Evolutionary conservation across 2,113 vertebrate genomes (phyloP), one percentile per base, ranked within the genome.

Genomic region (Phoenicopterus ruber): DNA sequence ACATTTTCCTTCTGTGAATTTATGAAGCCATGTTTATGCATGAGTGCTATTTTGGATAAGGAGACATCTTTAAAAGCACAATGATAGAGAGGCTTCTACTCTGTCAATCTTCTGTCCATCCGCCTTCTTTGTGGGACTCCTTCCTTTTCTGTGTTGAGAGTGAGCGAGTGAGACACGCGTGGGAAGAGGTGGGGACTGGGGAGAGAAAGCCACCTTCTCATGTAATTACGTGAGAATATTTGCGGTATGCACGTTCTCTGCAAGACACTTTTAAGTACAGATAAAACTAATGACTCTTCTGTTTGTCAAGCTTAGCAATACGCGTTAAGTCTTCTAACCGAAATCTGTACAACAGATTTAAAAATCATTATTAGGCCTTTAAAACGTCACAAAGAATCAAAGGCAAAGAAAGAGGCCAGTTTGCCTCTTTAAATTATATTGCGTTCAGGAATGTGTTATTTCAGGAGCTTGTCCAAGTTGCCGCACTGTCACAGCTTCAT

Each of bases 281-380:
- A 50, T 58, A 66, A 61, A 94, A 81, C 13, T 19, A 40, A 38
- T 67, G 34, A 67, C 76, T 81, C 26, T 44, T 78, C 47, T 94
- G 40, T 87, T 93, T 2, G 2, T 71, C 57, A 38, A 71, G 87
- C 67, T 47, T 29, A 55, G 44, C 19, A 47, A 17, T 36, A 17
- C 0, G 0, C 54, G 7, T 78, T 93, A 71, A 46, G n/a, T 86
- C 88, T 87, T 61, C 40, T 72, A 91, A 65, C 46, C 76, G 82
- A 55, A 96, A 90, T 82, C 38, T 55, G 44, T 59, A n/a, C 38
- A 81, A 59, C 59, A 83, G 69, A 95, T 95, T 93, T 93, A 84
- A 94, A 95, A 96, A 96, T 91, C 61, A 66, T 89, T 93, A 90
- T 49, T 82, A 94, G 85, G 28, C 71, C 52, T 94, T 95, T 87